phyloP scores from a whole-genome alignment of 2,888 invertebrate species.

The Temnothorax ravouxi region DNA sequence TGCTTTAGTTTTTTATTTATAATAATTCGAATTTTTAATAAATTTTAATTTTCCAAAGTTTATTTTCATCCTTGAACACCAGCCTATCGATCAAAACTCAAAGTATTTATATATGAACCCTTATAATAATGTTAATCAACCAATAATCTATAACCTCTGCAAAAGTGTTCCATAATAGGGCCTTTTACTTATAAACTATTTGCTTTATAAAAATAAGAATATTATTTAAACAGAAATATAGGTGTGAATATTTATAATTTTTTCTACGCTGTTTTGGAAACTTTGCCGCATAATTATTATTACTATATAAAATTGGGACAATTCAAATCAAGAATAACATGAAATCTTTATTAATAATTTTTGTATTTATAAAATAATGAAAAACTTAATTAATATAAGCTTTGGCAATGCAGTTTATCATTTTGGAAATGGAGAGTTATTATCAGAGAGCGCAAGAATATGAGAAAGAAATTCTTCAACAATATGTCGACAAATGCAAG shows the following conservation, averaged over 20 bases:
- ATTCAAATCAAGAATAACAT: background rate
- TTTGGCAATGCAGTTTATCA: conserved; percentile 18
- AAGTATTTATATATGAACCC: too few species aligned
- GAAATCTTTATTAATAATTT: background rate
- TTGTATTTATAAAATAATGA: background rate
- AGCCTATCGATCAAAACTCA: too few species aligned
- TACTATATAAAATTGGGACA: background rate
- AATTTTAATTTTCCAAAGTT: too few species aligned
- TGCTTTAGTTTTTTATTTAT: too few species aligned
- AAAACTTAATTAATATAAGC: background rate
- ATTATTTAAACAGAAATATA: background rate
- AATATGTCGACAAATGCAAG: conserved; percentile 75
- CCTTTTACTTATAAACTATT: background rate
- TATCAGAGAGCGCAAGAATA: conserved; percentile 9
- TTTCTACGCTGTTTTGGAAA: background rate
- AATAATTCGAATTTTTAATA: too few species aligned
- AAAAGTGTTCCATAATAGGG: too few species aligned
- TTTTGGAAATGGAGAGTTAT: conserved; percentile 41
- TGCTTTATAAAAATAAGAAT: background rate
- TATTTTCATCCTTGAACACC: too few species aligned
- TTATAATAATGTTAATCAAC: too few species aligned
- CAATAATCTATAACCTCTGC: too few species aligned
- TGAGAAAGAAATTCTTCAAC: conserved; percentile 72
- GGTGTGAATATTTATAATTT: background rate
- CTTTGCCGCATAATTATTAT: background rate